phyloP scores from a whole-genome alignment of 2,888 invertebrate genomes.

The Nomada flava region DNA sequence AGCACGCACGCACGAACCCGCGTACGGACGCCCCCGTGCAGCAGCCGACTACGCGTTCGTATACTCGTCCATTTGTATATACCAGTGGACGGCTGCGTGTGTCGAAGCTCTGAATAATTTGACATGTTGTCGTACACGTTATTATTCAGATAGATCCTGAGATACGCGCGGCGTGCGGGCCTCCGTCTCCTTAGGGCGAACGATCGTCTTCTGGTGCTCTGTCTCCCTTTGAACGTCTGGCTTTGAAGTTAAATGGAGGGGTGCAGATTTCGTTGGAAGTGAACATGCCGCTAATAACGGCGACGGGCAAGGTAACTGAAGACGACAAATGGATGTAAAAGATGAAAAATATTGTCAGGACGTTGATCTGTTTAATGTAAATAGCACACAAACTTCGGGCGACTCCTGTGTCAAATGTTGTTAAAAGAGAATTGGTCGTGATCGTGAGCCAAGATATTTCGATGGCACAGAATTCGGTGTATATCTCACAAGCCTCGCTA shows the following conservation, averaged over 20 bases:
- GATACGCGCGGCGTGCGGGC: constrained; percentile 75
- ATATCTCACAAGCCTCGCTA: neutral
- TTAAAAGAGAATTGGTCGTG: too few species aligned
- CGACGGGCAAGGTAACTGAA: too few species aligned
- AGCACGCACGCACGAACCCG: constrained; percentile 70
- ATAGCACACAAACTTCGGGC: too few species aligned
- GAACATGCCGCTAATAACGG: too few species aligned
- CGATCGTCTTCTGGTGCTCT: neutral
- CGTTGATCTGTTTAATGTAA: too few species aligned
- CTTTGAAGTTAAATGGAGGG: neutral
- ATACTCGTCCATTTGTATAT: constrained; percentile 38
- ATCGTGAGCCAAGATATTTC: constrained; percentile 5
- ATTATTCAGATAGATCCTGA: constrained; percentile 84
- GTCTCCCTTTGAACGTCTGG: too few species aligned
- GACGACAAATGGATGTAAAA: too few species aligned
- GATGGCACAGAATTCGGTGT: neutral
- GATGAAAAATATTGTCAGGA: too few species aligned
- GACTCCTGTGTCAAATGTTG: too few species aligned
- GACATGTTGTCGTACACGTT: constrained; percentile 84
- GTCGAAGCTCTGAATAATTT: constrained; percentile 83
- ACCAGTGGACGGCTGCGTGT: constrained; percentile 67
- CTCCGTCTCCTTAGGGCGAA: constrained; percentile 49
- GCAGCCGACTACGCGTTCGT: constrained; percentile 23
- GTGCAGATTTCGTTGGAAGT: neutral
- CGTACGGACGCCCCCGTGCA: constrained; percentile 59